Evolutionary conservation across 2,888 invertebrate species (phyloP).

Genomic region (Parnassius orleans): DNA sequence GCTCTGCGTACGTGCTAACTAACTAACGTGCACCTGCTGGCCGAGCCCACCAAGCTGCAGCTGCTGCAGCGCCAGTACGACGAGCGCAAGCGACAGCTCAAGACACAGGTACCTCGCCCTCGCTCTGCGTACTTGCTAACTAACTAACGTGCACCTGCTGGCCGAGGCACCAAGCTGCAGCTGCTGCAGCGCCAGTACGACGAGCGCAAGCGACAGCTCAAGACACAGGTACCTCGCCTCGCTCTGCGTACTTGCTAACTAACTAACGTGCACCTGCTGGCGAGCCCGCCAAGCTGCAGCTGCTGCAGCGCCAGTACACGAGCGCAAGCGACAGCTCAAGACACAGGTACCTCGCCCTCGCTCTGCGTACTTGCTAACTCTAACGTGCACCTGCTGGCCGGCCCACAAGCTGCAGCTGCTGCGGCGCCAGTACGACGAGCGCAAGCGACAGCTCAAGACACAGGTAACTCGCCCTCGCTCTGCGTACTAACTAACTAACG

Average conservation of each 20-base stretch:
- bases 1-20: too few species aligned
- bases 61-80: constrained; percentile 93
- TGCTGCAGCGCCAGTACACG: constrained; percentile 93
- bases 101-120: constrained; percentile 64
- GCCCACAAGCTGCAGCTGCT: constrained; percentile 90
- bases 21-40: neutral
- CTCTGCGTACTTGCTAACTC: too few species aligned
- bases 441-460: constrained; percentile 94
- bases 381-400: too few species aligned
- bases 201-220: constrained; percentile 82
- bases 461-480: constrained; percentile 65
- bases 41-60: constrained; percentile 24
- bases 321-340: constrained; percentile 84
- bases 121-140: neutral
- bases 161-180: constrained; percentile 24
- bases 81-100: constrained; percentile 82
- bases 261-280: too few species aligned
- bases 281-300: constrained; percentile 31
- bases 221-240: constrained; percentile 64
- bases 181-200: constrained; percentile 93
- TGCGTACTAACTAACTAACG: constrained; percentile 73
- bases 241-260: neutral
- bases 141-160: too few species aligned
- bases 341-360: constrained; percentile 65
- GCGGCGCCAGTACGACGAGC: constrained; percentile 93